Evolutionary conservation across 2,888 invertebrate species (phyloP), one percentile per base, ranked within the genome.

Genomic region (Megaustenia siamemsis): DNA sequence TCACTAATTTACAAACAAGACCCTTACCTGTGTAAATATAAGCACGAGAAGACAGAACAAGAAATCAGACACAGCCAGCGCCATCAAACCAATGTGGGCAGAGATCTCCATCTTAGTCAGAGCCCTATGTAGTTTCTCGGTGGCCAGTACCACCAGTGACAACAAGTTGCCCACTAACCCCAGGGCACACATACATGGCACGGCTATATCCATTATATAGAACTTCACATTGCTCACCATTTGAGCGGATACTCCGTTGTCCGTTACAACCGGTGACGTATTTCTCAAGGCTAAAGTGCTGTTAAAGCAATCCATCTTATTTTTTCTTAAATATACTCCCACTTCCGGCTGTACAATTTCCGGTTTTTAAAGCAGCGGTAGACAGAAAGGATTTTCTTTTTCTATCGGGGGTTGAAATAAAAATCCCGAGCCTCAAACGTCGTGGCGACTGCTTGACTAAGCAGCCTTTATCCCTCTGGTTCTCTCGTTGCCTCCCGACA

Each of bases 51-150:
- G 85, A 86, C 93, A 93, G 86, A 93, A 93, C 87, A 93, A 90
- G 53, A 93, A 90, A 85, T 93, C 93, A 2, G 93, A 93, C 6
- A 93, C 89, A 10, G 93, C 93, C 63, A 93, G 87, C 8, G 92
- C 93, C 56, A 93, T 92, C 71, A 93, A 87, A 28, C 93, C 93
- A 68, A 91, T 90, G 86, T 93, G 92, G 66, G 93, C 93, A 3
- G 93, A 92, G 84, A 90, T 90, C 88, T 93, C 93, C 92, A 93
- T 93, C 87, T 90, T 91, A 49, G 92, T 91, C 56, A 93, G 88
- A 3, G 91, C 88, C 35, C 89, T 86, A 79, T 92, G 90, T 32
- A 91, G 89, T 80, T 92, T 92, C 81, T 93, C 91, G 12, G 91
- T 88, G 2, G 92, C 91, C 24, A 93, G 88, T 6, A 93, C 93